Evolutionary conservation across 2,797 vertebrate species (phyloP), one percentile per base, ranked within the genome.

Genomic region (Simalia tracyae): DNA sequence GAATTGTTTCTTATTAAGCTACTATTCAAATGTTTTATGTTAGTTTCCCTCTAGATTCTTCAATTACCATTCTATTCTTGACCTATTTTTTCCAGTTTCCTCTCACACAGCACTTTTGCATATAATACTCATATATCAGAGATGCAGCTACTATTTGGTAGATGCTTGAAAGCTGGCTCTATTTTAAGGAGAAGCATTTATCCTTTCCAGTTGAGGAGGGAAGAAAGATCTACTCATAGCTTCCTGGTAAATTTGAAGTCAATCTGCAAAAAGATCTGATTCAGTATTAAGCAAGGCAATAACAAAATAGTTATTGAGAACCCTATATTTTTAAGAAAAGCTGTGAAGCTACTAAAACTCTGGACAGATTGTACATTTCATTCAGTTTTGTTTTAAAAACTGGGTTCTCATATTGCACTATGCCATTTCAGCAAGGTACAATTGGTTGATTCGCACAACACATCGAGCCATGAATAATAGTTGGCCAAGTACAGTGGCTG

Each of bases 41-140:
- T n/a, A 60, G 22, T 86, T 57, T 87, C 88, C 64, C 59, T 90
- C 60, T 26, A 36, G 68, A 84, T 90, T 64, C 50, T 90, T 63
- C 92, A 88, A 88, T 87, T 92, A 81, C 85, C 81, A 87, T 87
- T 90, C 50, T 5, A 64, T 84, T 90, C 42, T 87, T 87, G 85
- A 26, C 84, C 84, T 92, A 90, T 92, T 92, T 81, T 81, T 87
- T 66, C 60, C 76, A 84, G 46, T 56, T 90, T 61, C 68, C 85
- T 46, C 60, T 56, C 59, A 57, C 22, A 61, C 66, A 72, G 64
- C 84, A 63, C 28, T 89, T 92, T 72, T 86, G 28, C 60, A 24
- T 87, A 42, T 90, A 63, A 81, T n/a, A 87, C 42, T 24, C 64
- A 87, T 87, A 87, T 57, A 87, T 92, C 66, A 81, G 89, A 87